Percentiles rank a stretch among this genome's conserved stretches.
Evolutionary conservation across 2,888 invertebrate genomes (phyloP).

Genomic region (Sarcophaga subvicina): DNA sequence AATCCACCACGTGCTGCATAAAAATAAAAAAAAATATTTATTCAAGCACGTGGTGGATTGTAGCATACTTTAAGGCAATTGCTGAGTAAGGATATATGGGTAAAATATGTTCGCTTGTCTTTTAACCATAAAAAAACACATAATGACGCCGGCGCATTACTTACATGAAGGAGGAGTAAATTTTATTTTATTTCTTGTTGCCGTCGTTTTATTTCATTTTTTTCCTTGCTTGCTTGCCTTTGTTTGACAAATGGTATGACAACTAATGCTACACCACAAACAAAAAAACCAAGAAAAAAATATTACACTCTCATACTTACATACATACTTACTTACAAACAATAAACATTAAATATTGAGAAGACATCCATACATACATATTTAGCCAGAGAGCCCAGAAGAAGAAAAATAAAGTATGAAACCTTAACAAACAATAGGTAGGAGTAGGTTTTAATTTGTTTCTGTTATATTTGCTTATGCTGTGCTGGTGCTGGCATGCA

Average conservation of each 20-base stretch:
- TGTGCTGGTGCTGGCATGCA: conserved; percentile 4
- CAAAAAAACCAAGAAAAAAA: conserved; percentile 4
- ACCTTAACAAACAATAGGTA: conserved; percentile 37
- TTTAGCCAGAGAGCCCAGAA: background rate
- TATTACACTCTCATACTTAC: background rate
- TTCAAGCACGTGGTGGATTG: conserved; percentile 77
- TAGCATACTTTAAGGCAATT: conserved; percentile 52
- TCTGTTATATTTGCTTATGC: background rate
- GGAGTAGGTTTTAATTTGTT: conserved; percentile 37
- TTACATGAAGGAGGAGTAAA: conserved; percentile 78
- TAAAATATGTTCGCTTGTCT: conserved; percentile 53
- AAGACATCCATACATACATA: background rate
- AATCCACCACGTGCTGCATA: conserved; percentile 77
- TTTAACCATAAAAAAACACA: conserved; percentile 42
- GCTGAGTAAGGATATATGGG: conserved; percentile 32
- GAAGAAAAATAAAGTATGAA: background rate
- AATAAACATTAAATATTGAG: background rate
- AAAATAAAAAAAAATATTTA: conserved; percentile 40
- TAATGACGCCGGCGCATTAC: conserved; percentile 75
- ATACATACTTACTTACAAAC: no score
- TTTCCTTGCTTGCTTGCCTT: conserved; percentile 44
- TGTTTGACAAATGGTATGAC: conserved; percentile 81
- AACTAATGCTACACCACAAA: conserved; percentile 74
- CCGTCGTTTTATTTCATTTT: no score
- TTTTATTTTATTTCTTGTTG: conserved; percentile 61